Evolutionary conservation across 2,797 vertebrate species (phyloP), one percentile per base, ranked within the genome.

Genomic region (Cyprinodon diabolis): DNA sequence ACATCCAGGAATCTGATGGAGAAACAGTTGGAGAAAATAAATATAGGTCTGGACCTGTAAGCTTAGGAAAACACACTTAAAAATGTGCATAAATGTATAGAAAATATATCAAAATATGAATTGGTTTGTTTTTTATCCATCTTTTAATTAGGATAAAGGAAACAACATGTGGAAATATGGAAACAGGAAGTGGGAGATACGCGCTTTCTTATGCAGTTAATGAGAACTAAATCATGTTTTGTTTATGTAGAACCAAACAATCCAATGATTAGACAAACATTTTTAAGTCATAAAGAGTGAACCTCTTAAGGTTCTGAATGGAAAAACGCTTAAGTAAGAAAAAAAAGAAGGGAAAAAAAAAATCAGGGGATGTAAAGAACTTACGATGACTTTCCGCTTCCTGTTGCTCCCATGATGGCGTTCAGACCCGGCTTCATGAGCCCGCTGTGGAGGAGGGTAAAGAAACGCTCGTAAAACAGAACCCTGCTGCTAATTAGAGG

Each of bases 331-430:
- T 12, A 21, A 63, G 15, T 1, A 5, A 8, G 17, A 43, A 55
- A 40, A 12, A 0, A 17, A 21, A 19, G 17, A 15, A 21, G 37
- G 14, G 35, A 40, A 60, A 37, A 30, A 30, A 30, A 30, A 30
- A 30, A 30, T 30, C 2, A 30, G 30, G 30, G 30, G 30, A 47
- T 77, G 17, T 55, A 45, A 13, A 1, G n/a, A 17, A 92, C 96
- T 96, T 76, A 96, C 95, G 95, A 96, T 68, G 96, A 96, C 76
- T 96, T 96, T 0, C 95, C 95, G 0, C 95, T 96, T 71, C 94
- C 96, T 0, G 94, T 96, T 1, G 95, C 94, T 60, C 96, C 96
- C 90, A 96, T 90, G 85, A 96, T 97, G 84, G 95, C 95, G 57
- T 95, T 96, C 79, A 96, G 90, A 37, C 95, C 96, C 1, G 94